A percentile compares a stretch with the other conserved stretches of the same genome.
phyloP scores from a whole-genome alignment of 1,140 invertebrate genomes.

The Heliconius himera region DNA sequence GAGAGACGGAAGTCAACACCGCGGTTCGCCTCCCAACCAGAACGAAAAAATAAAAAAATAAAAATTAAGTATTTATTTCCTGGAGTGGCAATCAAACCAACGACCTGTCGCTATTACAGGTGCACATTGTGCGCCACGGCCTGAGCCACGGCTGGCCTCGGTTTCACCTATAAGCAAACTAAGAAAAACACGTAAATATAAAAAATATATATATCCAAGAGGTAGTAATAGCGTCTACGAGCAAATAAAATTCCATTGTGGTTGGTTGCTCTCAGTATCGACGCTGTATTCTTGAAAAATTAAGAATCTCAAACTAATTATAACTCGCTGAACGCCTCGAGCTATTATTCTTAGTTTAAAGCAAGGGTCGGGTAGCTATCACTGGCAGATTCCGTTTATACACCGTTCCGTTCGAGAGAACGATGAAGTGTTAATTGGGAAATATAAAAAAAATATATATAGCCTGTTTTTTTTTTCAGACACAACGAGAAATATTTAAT shows the following conservation, averaged over 20 bases:
- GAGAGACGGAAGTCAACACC: too few relatives aligned
- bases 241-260: background rate
- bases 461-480: background rate
- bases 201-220: background rate
- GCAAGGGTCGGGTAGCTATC: conserved; percentile 40
- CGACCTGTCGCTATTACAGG: too few relatives aligned
- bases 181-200: background rate
- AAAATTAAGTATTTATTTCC: too few relatives aligned
- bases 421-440: conserved; percentile 22
- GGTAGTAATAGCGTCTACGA: background rate
- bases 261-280: conserved; percentile 1
- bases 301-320: conserved; percentile 53
- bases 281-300: conserved; percentile 24
- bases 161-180: background rate
- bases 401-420: conserved; percentile 19
- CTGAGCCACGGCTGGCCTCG: too few relatives aligned
- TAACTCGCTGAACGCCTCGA: conserved; percentile 31
- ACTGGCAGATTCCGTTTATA: conserved; percentile 36
- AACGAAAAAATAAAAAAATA: too few relatives aligned
- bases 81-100: too few relatives aligned
- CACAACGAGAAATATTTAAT: background rate
- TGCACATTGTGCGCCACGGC: too few relatives aligned
- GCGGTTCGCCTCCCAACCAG: too few relatives aligned
- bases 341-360: conserved; percentile 34
- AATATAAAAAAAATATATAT: background rate